phyloP scores from a whole-genome alignment of 2,888 invertebrate species.

The Polydrusus cervinus region DNA sequence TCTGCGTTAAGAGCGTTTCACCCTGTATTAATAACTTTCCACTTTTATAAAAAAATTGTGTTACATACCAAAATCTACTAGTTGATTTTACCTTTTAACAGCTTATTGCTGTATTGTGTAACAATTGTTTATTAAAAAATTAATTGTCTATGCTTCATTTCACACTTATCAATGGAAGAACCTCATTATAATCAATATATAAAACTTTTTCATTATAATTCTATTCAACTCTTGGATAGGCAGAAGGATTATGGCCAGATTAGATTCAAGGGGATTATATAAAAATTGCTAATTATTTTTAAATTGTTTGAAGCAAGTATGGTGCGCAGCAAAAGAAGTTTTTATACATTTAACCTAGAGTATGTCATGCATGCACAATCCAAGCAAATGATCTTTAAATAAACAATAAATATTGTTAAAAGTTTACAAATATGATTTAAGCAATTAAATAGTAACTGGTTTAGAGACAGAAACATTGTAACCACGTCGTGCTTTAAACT shows the following conservation, averaged over 20 bases:
- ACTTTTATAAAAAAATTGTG: not conserved
- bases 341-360: no score
- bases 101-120: not conserved
- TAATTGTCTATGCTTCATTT: conserved; percentile 27
- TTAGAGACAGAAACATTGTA: no score
- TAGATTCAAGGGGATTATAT: not conserved
- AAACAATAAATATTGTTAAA: no score
- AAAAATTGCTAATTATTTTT: not conserved
- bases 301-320: not conserved
- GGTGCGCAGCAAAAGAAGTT: no score
- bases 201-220: not conserved
- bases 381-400: no score
- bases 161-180: not conserved
- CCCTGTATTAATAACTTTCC: not conserved
- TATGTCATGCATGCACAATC: no score
- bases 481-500: no score
- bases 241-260: not conserved
- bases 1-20: no score
- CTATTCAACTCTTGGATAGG: not conserved
- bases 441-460: no score
- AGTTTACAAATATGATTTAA: no score
- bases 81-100: no score
- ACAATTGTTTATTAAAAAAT: conserved; percentile 8
- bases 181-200: not conserved
- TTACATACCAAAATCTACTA: no score